A percentile compares a stretch with the other conserved stretches of the same genome.
phyloP scores from a whole-genome alignment of 2,797 vertebrate genomes.

The Anguilla obscura region DNA sequence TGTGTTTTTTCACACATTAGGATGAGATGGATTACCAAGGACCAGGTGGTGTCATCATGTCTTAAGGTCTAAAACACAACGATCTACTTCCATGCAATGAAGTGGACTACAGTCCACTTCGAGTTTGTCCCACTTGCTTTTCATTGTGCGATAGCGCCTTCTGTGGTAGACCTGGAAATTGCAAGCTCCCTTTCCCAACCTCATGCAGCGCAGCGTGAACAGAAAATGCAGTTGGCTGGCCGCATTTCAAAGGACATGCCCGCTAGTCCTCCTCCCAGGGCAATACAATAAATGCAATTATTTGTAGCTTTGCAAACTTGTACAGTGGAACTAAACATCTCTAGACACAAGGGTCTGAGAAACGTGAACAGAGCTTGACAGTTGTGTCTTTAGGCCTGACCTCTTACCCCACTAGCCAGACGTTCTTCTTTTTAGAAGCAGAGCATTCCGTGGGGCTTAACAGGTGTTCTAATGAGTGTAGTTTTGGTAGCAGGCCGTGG shows the following conservation, averaged over 20 bases:
- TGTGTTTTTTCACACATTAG: neutral
- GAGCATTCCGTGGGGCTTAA: neutral
- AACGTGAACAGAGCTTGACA: no score
- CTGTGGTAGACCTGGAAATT: neutral
- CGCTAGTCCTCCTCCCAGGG: neutral
- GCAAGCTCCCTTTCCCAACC: neutral
- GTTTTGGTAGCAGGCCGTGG: constrained; percentile 27
- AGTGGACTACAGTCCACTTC: neutral
- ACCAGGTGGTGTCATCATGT: neutral
- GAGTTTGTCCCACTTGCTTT: neutral
- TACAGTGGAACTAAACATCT: neutral
- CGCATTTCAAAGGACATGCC: neutral
- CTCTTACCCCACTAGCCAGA: neutral
- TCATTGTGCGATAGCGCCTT: neutral
- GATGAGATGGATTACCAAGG: neutral
- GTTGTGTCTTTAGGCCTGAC: neutral
- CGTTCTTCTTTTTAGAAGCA: constrained; percentile 36
- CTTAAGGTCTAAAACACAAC: neutral
- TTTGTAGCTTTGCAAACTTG: neutral
- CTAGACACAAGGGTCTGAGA: neutral
- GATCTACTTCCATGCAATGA: neutral
- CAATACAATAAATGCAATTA: neutral
- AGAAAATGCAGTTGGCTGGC: neutral
- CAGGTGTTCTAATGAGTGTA: neutral
- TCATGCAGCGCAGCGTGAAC: neutral